phyloP scores from a whole-genome alignment of 2,113 vertebrate genomes.

The Arvicanthis niloticus region DNA sequence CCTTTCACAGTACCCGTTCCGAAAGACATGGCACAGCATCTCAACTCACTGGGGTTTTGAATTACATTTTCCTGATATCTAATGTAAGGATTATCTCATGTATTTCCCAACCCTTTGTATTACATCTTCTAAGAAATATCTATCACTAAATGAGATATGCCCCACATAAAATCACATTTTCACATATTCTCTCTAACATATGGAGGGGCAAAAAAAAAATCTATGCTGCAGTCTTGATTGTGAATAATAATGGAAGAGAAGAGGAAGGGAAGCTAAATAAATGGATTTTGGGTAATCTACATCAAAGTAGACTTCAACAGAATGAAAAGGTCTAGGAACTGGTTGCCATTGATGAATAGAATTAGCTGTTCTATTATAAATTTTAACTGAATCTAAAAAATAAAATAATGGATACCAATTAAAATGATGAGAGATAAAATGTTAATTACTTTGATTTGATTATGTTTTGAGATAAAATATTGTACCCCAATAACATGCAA shows the following conservation, averaged over 20 bases:
- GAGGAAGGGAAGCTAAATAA: neutral
- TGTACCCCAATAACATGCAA: neutral
- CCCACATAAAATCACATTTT: neutral
- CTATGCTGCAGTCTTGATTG: neutral
- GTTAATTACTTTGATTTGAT: neutral
- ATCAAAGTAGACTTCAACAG: neutral
- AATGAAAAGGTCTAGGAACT: neutral
- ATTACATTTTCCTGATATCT: neutral
- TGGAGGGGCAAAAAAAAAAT: neutral
- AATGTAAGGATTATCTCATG: neutral
- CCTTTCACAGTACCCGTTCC: neutral
- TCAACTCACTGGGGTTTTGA: neutral
- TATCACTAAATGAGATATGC: neutral
- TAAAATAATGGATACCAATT: no score
- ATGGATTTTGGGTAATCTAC: neutral
- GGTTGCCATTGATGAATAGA: neutral
- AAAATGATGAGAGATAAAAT: neutral
- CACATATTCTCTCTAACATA: neutral
- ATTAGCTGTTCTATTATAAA: neutral
- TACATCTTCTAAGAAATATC: neutral
- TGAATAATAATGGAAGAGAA: neutral
- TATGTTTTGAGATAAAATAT: neutral
- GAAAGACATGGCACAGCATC: neutral
- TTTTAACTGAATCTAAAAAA: neutral
- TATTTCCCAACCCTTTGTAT: neutral